These are phyloP conservation scores for Mechanitis messenoides DNA, from an alignment of 2,888 invertebrate genomes.

Conservation along the genomic window DNA sequence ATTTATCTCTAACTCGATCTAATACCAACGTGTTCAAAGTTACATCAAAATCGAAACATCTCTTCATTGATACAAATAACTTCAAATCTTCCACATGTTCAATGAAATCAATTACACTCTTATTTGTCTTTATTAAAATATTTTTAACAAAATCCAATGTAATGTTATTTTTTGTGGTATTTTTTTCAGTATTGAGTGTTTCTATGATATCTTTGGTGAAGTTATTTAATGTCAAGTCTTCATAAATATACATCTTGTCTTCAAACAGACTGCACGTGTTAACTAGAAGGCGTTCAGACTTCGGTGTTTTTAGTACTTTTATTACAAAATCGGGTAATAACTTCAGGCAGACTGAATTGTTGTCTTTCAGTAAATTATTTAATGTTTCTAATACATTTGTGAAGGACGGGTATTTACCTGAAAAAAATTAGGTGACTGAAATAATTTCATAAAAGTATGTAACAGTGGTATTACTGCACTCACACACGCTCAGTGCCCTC, in stretches of 20 bases:
- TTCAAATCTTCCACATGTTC: slow-evolving; percentile 6
- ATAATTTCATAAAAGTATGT: background rate
- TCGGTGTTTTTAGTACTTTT: slow-evolving; percentile 27
- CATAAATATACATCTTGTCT: slow-evolving; percentile 46
- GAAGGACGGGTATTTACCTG: slow-evolving; percentile 42
- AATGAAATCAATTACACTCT: slow-evolving; percentile 3
- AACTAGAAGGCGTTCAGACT: slow-evolving; percentile 33
- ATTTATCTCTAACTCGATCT: background rate
- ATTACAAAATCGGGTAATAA: slow-evolving; percentile 40
- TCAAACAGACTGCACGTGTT: slow-evolving; percentile 35
- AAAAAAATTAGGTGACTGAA: slow-evolving; percentile 30
- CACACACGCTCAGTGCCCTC: no score
- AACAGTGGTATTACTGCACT: no score
- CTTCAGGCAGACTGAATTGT: slow-evolving; percentile 38
- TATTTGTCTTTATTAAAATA: slow-evolving; percentile 19
- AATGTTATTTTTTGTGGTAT: slow-evolving; percentile 26
- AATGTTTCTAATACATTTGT: slow-evolving; percentile 43
- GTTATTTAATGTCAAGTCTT: slow-evolving; percentile 23
- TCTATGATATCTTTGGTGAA: slow-evolving; percentile 26
- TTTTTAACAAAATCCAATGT: slow-evolving; percentile 31
- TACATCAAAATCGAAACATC: slow-evolving; percentile 6
- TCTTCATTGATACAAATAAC: slow-evolving; percentile 11
- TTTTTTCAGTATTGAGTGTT: slow-evolving; percentile 22
- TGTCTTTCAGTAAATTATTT: slow-evolving; percentile 38
- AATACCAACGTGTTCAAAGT: background rate